Evolutionary conservation across 1,140 invertebrate species (phyloP).

Genomic region (Delia radicum): DNA sequence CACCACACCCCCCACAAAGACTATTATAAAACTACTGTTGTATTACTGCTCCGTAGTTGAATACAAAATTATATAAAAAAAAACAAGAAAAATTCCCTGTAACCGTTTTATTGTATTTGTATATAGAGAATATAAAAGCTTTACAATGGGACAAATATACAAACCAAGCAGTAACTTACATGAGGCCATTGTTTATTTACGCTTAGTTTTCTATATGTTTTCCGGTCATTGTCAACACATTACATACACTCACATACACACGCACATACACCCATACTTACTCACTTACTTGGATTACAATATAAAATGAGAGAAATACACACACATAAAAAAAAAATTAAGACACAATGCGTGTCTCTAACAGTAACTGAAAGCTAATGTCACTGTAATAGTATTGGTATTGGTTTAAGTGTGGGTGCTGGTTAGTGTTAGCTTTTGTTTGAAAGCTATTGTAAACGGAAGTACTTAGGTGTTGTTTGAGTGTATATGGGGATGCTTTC

Average conservation of each 20-base stretch:
- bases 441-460: no score
- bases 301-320: neutral
- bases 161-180: neutral
- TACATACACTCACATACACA: neutral
- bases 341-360: constrained; percentile 9
- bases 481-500: no score
- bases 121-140: neutral
- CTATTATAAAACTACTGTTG: neutral
- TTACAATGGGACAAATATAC: neutral
- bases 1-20: neutral
- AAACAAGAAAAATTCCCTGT: constrained; percentile 9
- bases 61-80: neutral
- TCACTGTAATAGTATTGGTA: neutral
- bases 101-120: constrained; percentile 15
- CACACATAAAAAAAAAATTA: neutral
- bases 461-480: no score
- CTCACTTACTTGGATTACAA: neutral
- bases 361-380: constrained; percentile 5
- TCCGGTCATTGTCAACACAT: constrained; percentile 20
- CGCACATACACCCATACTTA: neutral
- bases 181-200: constrained; percentile 13
- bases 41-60: neutral
- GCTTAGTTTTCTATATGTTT: constrained; percentile 4
- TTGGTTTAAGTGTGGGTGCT: neutral
- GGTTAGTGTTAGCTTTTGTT: no score